Base-by-base conservation (phyloP, 2,797 vertebrate genomes). In the Chaenodraco wilsoni region DNA sequence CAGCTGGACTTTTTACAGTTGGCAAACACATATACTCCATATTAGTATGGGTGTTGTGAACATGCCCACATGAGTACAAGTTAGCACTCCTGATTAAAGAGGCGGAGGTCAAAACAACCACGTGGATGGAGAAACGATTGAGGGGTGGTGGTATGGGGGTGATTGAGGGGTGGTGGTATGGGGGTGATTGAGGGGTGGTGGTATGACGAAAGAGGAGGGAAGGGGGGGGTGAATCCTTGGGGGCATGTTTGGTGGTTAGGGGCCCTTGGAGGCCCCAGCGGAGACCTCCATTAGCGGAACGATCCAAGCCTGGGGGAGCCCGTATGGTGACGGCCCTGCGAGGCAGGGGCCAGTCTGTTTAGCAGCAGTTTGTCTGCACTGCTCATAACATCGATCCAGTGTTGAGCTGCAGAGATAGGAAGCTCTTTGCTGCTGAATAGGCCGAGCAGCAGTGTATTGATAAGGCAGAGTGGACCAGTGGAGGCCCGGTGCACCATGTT, bases 231-330 rank as follows among this genome's bases (percentile, higher is more conserved):
- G 59, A 82, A 73, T 86, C 89, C 90, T 93, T 13, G 12, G 89
- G 88, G 90, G 85, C 92, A 84, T 88, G 79, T 91, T 90, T 87
- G 86, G 82, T 78, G 78, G 82, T 88, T 74, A 82, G 90, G 84
- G 85, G 84, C 78, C 91, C 79, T 88, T 59, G 21, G 81, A 83
- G 88, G 90, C 89, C 87, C 82, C 68, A 69, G 84, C 44, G 65
- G 91, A 90, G 85, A 76, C 87, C 88, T 93, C 92, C 92, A 92
- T 93, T 92, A 93, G 92, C 57, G 82, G 85, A 92, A 89, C 91
- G 87, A 92, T 93, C 88, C 52, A 31, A 89, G 82, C 88, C 87
- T 65, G 64, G 78, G 88, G 89, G 87, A 84, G 87, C 75, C 72
- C 31, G 74, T 72, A 14, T n/a, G 21, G 74, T 78, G 78, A 65